Evolutionary conservation across 2,797 vertebrate species (phyloP), one percentile per base, ranked within the genome.

Genomic region (Holocentrus rufus): DNA sequence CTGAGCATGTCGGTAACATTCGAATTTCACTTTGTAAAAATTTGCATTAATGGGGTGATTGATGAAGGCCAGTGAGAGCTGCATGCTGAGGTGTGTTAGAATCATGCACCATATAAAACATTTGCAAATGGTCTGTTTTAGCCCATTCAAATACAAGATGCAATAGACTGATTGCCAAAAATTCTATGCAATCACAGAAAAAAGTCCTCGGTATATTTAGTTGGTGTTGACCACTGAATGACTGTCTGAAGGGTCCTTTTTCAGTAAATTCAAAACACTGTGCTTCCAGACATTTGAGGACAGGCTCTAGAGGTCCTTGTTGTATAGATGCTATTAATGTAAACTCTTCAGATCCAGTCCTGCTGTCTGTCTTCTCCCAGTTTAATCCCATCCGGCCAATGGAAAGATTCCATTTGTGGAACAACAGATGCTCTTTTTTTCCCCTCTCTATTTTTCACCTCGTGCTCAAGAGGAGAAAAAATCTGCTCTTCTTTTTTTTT

Each of bases 371-470:
- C 62, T 20, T 58, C 65, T 58, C 54, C 57, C 50, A 66, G 79
- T 87, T 86, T 83, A 55, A 58, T 76, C 78, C 58, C 46, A 76
- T 58, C 39, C 54, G 14, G 55, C 74, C 66, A 81, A 72, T 79
- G 65, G 66, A 84, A 80, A 70, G 64, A 80, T 55, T 79, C 56
- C 66, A 84, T 89, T 88, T 88, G 76, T 82, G 80, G 77, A 70
- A 82, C 76, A 90, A 80, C 86, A 88, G 84, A 89, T 89, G 82
- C 79, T 86, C 63, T 8, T 7, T 80, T 69, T 81, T 54, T 60
- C 30, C 30, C 7, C 31, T 54, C 54, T 81, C 30, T 76, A 34
- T 79, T 84, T 83, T 83, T 79, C 72, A 73, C 62, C 79, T 82
- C 42, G 66, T 34, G 50, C 73, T 77, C 73, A 76, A 74, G 77